Percentiles rank a stretch among this genome's conserved stretches.
Evolutionary conservation across 2,113 vertebrate genomes (phyloP).

Genomic region (Chionis minor): DNA sequence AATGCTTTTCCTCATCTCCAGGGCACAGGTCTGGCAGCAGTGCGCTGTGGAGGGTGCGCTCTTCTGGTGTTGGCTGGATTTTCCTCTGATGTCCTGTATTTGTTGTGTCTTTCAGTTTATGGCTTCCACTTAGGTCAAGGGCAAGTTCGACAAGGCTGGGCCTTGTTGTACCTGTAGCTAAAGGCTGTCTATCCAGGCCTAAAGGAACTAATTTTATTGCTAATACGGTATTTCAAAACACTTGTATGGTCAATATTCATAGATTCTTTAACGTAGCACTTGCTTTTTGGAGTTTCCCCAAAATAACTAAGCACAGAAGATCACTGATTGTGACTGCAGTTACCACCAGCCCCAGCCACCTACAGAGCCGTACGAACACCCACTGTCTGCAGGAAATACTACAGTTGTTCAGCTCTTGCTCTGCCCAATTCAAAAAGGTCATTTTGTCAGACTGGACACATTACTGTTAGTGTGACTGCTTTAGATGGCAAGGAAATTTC

Average conservation of each 20-base stretch:
- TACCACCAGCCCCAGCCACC: background rate
- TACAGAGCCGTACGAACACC: rapidly evolving
- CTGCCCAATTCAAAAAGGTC: background rate
- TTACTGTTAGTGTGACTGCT: background rate
- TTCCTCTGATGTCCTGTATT: background rate
- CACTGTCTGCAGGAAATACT: background rate
- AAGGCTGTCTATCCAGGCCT: background rate
- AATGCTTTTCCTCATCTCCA: background rate
- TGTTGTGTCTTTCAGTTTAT: background rate
- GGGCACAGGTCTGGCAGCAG: background rate
- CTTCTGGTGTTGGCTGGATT: background rate
- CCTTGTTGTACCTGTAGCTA: background rate
- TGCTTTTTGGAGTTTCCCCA: background rate
- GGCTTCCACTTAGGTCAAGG: background rate
- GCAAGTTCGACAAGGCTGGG: background rate
- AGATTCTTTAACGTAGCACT: background rate
- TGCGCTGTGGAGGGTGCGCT: rapidly evolving
- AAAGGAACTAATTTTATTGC: background rate
- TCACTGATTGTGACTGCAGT: background rate
- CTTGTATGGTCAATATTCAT: background rate
- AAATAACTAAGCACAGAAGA: background rate
- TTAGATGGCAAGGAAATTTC: background rate
- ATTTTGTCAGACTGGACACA: background rate
- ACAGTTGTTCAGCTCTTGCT: background rate
- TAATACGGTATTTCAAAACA: background rate